Evolutionary conservation across 23 tunicate genomes (phyloP).

Genomic region (Clavelina lepadiformis): DNA sequence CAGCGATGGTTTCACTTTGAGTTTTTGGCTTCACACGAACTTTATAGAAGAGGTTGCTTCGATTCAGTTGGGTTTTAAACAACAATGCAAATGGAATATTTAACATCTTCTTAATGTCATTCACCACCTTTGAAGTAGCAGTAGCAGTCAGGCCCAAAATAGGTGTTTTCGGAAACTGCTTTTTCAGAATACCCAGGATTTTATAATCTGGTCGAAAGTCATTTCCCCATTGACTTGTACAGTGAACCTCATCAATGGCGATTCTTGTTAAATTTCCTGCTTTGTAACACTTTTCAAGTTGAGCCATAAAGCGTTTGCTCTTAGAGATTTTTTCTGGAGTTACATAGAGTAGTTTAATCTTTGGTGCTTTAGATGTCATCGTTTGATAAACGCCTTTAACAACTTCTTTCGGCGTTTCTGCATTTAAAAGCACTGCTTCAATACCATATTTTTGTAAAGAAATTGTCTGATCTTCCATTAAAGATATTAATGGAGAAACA

Average conservation of each 20-base stretch:
- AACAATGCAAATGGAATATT: slow-evolving; percentile 28
- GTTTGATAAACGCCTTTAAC: slow-evolving; percentile 22
- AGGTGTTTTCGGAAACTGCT: slow-evolving; percentile 66
- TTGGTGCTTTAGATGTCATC: slow-evolving; percentile 17
- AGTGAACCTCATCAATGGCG: slow-evolving; percentile 84
- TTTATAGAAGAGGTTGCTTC: slow-evolving; percentile 51
- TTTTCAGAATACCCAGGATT: slow-evolving; percentile 44
- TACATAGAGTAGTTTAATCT: slow-evolving; percentile 30
- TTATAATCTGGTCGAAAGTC: slow-evolving; percentile 84
- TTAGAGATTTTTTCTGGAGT: slow-evolving; percentile 77
- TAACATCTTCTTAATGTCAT: slow-evolving; percentile 39
- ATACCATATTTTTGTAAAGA: slow-evolving; percentile 23
- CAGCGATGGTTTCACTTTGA: slow-evolving; percentile 14
- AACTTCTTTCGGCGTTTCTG: slow-evolving; percentile 46
- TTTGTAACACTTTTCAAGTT: slow-evolving; percentile 75
- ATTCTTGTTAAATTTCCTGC: slow-evolving; percentile 48
- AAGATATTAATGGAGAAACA: slow-evolving; percentile 65
- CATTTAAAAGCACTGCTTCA: slow-evolving; percentile 21
- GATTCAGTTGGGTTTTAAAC: slow-evolving; percentile 38
- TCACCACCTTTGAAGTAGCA: slow-evolving; percentile 51
- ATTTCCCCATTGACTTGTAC: slow-evolving; percentile 84
- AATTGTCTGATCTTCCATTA: slow-evolving; percentile 72
- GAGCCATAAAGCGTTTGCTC: slow-evolving; percentile 68
- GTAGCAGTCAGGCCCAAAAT: slow-evolving; percentile 76
- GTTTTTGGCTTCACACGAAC: slow-evolving; percentile 34